Percentiles rank a stretch among this genome's conserved stretches.
These are phyloP conservation scores for Lordiphosa collinella DNA, from an alignment of 1,140 invertebrate species.

Conservation along the genomic window DNA sequence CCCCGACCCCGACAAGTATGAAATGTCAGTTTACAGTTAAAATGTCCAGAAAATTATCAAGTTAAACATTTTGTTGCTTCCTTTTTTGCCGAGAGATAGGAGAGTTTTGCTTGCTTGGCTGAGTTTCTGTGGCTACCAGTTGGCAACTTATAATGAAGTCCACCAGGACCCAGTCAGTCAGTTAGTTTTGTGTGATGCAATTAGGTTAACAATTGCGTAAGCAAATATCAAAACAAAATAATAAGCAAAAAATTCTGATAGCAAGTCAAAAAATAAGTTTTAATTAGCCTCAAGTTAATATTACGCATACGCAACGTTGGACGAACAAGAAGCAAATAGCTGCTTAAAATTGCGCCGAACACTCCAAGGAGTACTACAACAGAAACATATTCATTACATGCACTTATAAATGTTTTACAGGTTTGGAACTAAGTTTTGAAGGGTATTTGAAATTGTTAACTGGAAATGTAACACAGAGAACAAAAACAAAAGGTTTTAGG, in stretches of 20 bases:
- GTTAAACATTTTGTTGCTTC: slow-evolving; percentile 56
- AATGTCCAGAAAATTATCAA: slow-evolving; percentile 73
- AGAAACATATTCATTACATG: slow-evolving; percentile 22
- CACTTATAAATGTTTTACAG: slow-evolving; percentile 14
- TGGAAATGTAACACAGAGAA: neutral
- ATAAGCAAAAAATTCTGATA: slow-evolving; percentile 11
- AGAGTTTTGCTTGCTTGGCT: slow-evolving; percentile 35
- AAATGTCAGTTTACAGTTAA: slow-evolving; percentile 67
- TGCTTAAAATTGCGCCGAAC: slow-evolving; percentile 1
- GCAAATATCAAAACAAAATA: slow-evolving; percentile 8
- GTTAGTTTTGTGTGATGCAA: slow-evolving; percentile 50
- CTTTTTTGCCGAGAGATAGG: slow-evolving; percentile 32
- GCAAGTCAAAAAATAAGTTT: slow-evolving; percentile 48
- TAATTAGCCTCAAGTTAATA: slow-evolving; percentile 63
- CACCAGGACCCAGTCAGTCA: slow-evolving; percentile 29
- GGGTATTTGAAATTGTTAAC: neutral
- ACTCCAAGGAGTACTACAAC: neutral
- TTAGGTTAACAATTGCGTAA: slow-evolving; percentile 53
- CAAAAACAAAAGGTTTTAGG: too few species aligned
- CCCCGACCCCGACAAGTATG: slow-evolving; percentile 48
- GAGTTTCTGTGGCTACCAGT: slow-evolving; percentile 16
- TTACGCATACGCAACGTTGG: slow-evolving; percentile 40
- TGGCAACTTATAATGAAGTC: slow-evolving; percentile 67
- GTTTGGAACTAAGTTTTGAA: neutral
- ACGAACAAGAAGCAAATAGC: slow-evolving; percentile 13